phyloP scores from a whole-genome alignment of 1,140 invertebrate species.

The Bilobella aurantiaca region DNA sequence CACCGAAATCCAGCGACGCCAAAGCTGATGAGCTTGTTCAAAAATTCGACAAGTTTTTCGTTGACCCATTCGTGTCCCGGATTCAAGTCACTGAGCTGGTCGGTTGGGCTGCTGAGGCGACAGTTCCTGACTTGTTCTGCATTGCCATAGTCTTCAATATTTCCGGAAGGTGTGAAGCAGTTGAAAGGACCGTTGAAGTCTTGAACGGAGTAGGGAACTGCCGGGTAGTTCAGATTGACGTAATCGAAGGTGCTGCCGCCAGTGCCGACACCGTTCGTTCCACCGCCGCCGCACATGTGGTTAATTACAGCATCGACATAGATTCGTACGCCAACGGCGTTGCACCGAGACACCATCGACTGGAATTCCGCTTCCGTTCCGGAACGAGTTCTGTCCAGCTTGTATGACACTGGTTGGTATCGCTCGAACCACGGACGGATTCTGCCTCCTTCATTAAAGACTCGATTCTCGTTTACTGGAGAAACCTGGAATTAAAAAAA shows the following conservation, averaged over 20 bases:
- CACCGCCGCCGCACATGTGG: constrained; percentile 61
- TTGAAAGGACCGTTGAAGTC: constrained; percentile 38
- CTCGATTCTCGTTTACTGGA: too few species aligned
- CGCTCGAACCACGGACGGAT: too few species aligned
- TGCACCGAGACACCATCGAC: too few species aligned
- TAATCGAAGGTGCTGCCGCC: constrained; percentile 46
- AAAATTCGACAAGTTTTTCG: constrained; percentile 42
- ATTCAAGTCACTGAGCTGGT: constrained; percentile 39
- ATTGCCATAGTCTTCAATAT: constrained; percentile 46
- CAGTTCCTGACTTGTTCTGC: constrained; percentile 18
- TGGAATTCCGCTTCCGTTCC: too few species aligned
- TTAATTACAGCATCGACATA: constrained; percentile 65
- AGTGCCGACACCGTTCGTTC: constrained; percentile 43
- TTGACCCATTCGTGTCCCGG: constrained; percentile 45
- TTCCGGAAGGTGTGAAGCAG: constrained; percentile 46
- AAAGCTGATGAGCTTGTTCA: constrained; percentile 44
- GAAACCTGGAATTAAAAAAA: too few species aligned
- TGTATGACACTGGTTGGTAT: too few species aligned
- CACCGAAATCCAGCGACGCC: constrained; percentile 48
- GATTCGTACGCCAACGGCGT: too few species aligned
- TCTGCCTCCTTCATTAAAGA: too few species aligned
- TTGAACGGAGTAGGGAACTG: constrained; percentile 13
- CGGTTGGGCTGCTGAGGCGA: background rate
- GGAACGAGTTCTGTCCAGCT: too few species aligned
- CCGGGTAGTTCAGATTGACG: background rate